A percentile compares a stretch with the other conserved stretches of the same genome.
Conservation (phyloP, 2,888 invertebrate genomes). For the Caprella mutica region DNA sequence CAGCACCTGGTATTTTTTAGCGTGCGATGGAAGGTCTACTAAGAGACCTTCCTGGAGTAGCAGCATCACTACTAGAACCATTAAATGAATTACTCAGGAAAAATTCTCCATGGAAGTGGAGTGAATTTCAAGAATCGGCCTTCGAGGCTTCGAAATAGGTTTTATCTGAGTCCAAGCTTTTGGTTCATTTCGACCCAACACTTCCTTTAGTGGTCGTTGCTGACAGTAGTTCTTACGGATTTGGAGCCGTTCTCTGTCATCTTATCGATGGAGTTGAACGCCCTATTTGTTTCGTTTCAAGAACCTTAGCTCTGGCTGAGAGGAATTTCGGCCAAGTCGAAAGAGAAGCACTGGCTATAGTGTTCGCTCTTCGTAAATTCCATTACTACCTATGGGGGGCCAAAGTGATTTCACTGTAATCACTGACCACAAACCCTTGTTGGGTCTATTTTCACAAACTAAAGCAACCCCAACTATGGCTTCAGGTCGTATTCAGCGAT, state of each 20-base stretch:
- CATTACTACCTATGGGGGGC: not conserved
- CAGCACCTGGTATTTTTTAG: not conserved
- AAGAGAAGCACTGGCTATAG: not conserved
- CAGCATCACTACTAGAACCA: not conserved
- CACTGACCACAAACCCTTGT: slow-evolving; percentile 20
- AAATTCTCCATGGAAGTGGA: not conserved
- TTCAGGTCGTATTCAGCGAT: slow-evolving; percentile 21
- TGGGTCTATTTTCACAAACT: slow-evolving; percentile 38
- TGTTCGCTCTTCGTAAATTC: not conserved
- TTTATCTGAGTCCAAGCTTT: not conserved
- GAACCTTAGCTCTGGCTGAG: not conserved
- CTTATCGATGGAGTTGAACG: slow-evolving; percentile 38
- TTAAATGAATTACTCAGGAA: not conserved
- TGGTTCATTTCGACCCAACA: not conserved
- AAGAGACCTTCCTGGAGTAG: not conserved
- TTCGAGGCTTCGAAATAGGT: not conserved
- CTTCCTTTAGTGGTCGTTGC: not conserved
- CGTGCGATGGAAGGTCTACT: not conserved
- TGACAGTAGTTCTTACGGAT: not conserved
- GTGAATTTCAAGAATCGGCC: not conserved
- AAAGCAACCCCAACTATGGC: slow-evolving; percentile 36
- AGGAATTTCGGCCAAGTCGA: not conserved
- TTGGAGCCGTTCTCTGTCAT: slow-evolving; percentile 37
- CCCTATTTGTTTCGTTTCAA: slow-evolving; percentile 40
- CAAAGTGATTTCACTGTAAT: not conserved